phyloP scores from a whole-genome alignment of 2,113 vertebrate species.

The Desmodus rotundus region DNA sequence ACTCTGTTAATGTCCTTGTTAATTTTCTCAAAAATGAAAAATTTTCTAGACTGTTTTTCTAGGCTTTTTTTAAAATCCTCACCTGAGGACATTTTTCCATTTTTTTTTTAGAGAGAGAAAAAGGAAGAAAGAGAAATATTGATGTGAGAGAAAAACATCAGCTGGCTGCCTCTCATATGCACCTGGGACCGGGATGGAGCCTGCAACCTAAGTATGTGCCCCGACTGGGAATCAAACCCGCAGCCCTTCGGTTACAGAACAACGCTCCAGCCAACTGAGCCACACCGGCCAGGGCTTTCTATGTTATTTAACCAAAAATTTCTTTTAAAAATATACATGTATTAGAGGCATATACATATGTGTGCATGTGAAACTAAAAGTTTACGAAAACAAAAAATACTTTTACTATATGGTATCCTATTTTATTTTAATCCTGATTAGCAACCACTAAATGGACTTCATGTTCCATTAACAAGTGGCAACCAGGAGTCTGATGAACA shows the following conservation, averaged over 20 bases:
- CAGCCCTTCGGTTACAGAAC: no score
- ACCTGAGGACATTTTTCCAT: no score
- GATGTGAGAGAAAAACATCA: no score
- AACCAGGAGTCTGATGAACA: not conserved
- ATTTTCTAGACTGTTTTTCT: not conserved
- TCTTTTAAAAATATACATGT: not conserved
- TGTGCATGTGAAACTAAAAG: not conserved
- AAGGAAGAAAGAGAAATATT: no score
- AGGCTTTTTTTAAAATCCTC: not conserved
- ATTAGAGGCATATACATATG: not conserved
- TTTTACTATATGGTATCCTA: not conserved
- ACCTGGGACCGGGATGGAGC: no score
- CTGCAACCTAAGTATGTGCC: no score
- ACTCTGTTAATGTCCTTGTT: not conserved
- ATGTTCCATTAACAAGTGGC: not conserved
- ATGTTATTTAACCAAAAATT: not conserved
- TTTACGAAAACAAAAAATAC: not conserved
- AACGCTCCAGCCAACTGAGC: no score
- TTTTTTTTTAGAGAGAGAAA: no score
- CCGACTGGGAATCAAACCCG: no score
- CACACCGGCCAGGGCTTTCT: not conserved
- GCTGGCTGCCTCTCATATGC: no score
- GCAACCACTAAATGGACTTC: not conserved
- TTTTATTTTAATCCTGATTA: not conserved
- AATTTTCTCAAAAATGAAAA: not conserved